phyloP scores from a whole-genome alignment of 1,140 invertebrate genomes.

The Acyrthosiphon pisum region DNA sequence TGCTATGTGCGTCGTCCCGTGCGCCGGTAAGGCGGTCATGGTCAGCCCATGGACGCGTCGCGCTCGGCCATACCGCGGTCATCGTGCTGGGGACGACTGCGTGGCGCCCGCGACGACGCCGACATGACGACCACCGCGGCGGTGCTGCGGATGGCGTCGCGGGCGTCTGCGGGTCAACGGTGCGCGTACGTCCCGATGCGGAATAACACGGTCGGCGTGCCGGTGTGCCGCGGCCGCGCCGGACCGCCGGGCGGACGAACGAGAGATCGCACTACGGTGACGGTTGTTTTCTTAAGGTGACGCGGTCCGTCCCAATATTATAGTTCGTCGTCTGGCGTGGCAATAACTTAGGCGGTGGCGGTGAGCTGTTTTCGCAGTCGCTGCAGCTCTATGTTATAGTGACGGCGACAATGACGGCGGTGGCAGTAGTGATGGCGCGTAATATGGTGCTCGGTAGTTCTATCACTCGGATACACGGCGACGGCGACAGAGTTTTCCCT shows the following conservation, averaged over 20 bases:
- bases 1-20: constrained; percentile 56
- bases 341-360: neutral
- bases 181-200: neutral
- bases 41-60: constrained; percentile 56
- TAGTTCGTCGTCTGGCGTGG: neutral
- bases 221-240: neutral
- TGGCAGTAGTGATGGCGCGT: neutral
- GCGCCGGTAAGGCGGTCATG: constrained; percentile 53
- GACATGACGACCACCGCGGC: neutral
- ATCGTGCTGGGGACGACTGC: neutral
- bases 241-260: neutral
- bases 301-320: neutral
- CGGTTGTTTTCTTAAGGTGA: neutral
- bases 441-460: neutral
- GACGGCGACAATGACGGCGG: neutral
- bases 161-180: neutral
- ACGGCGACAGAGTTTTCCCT: neutral
- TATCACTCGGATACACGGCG: neutral
- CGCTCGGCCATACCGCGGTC: constrained; percentile 52
- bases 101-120: constrained; percentile 25
- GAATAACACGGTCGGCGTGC: neutral
- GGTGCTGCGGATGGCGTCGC: neutral
- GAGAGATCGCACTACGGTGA: neutral
- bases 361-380: no score
- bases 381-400: no score